These are phyloP conservation scores for Actinemys pallida DNA, from an alignment of 2,113 vertebrate species.

Conservation along the genomic window DNA sequence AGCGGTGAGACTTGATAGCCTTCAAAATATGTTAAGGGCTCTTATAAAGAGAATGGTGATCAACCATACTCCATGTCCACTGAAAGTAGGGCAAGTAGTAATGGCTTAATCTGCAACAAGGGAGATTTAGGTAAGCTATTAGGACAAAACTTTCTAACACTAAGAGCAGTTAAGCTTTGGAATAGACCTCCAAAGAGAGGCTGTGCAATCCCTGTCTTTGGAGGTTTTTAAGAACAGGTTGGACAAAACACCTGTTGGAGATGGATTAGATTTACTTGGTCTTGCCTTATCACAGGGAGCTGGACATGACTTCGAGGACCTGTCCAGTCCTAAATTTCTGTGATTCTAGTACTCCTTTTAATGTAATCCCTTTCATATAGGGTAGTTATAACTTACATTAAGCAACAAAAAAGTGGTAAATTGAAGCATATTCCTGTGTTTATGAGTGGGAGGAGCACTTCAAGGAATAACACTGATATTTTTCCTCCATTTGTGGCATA, in stretches of 20 bases:
- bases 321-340: too few relatives aligned
- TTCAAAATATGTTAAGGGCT: background rate
- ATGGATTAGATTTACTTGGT: too few relatives aligned
- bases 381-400: background rate
- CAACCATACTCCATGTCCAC: background rate
- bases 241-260: too few relatives aligned
- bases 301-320: too few relatives aligned
- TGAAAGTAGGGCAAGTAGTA: background rate
- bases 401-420: background rate
- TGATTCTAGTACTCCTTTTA: background rate
- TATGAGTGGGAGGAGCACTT: background rate
- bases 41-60: background rate
- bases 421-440: background rate
- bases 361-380: background rate
- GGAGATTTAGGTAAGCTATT: background rate
- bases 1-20: background rate
- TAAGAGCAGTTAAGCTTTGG: background rate
- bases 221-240: too few relatives aligned
- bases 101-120: background rate
- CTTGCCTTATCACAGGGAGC: too few relatives aligned
- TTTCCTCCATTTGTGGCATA: background rate
- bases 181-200: background rate
- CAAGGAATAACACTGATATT: background rate
- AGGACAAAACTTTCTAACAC: background rate
- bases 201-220: background rate